Evolutionary conservation across 1,140 invertebrate species (phyloP).

Genomic region (Brachionus rubens): DNA sequence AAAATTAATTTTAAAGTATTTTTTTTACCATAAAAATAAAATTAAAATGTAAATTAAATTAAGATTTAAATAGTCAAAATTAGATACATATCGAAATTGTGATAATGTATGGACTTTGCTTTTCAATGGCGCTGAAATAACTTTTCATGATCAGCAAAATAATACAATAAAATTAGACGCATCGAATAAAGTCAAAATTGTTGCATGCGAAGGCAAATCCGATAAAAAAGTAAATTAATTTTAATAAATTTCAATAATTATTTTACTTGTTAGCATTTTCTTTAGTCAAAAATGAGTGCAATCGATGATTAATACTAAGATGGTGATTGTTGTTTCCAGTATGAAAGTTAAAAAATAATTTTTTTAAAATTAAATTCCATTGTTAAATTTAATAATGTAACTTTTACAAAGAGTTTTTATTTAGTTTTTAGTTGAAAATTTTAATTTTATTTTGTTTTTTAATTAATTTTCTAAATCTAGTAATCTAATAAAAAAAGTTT

Average conservation of each 20-base stretch:
- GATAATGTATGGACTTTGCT: constrained; percentile 39
- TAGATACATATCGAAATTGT: constrained; percentile 23
- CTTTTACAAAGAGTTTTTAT: no score
- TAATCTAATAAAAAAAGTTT: no score
- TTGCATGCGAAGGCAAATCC: constrained; percentile 93
- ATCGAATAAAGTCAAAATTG: constrained; percentile 97
- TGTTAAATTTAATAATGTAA: no score
- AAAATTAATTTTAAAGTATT: constrained; percentile 11
- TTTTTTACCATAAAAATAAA: not conserved
- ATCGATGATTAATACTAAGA: constrained; percentile 5
- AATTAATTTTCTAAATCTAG: no score
- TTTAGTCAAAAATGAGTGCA: not conserved
- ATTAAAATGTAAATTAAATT: not conserved
- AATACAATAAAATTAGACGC: constrained; percentile 80
- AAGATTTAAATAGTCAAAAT: not conserved
- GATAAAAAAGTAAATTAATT: constrained; percentile 33
- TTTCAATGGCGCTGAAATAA: constrained; percentile 19
- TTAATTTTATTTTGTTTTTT: no score
- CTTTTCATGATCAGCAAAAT: not conserved
- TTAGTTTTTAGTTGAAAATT: no score
- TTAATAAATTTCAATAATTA: not conserved
- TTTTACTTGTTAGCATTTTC: not conserved
- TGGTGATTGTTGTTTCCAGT: no score
- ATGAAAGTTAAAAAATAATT: no score
- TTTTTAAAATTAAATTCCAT: no score